A percentile compares a stretch with the other conserved stretches of the same genome.
phyloP scores from a whole-genome alignment of 2,113 vertebrate species.

The Bos javanicus region DNA sequence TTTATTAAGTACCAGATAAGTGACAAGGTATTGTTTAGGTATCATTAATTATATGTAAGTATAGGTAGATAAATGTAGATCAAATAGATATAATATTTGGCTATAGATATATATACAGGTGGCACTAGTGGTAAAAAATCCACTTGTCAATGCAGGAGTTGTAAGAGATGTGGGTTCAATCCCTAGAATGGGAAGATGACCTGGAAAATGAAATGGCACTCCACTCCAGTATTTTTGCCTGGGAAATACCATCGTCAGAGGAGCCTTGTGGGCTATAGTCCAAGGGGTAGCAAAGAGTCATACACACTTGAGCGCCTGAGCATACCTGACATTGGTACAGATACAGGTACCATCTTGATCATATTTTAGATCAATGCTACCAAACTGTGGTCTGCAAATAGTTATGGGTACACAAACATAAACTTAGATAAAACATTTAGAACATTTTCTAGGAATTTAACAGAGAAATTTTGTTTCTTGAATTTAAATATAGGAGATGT shows the following conservation, averaged over 20 bases:
- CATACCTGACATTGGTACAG: not conserved
- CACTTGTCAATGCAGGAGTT: not conserved
- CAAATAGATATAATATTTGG: not conserved
- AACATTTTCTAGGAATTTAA: not conserved
- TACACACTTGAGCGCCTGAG: not conserved
- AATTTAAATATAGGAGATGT: not conserved
- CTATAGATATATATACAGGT: not conserved
- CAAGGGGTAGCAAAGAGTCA: not conserved
- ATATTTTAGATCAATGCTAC: not conserved
- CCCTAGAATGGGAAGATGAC: not conserved
- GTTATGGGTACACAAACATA: not conserved
- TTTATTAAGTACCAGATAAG: not conserved
- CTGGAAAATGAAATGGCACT: not conserved
- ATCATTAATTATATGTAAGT: not conserved
- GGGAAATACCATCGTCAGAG: not conserved
- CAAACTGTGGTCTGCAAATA: not conserved
- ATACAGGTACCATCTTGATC: not conserved
- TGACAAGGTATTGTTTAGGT: not conserved
- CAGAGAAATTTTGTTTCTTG: not conserved
- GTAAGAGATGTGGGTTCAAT: not conserved
- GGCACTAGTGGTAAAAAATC: not conserved
- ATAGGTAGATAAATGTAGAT: not conserved
- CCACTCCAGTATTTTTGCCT: not conserved
- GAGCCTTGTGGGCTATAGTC: not conserved
- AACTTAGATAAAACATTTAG: not conserved